Evolutionary conservation across 2,113 vertebrate species (phyloP), one percentile per base, ranked within the genome.

Genomic region (Gadus chalcogrammus): DNA sequence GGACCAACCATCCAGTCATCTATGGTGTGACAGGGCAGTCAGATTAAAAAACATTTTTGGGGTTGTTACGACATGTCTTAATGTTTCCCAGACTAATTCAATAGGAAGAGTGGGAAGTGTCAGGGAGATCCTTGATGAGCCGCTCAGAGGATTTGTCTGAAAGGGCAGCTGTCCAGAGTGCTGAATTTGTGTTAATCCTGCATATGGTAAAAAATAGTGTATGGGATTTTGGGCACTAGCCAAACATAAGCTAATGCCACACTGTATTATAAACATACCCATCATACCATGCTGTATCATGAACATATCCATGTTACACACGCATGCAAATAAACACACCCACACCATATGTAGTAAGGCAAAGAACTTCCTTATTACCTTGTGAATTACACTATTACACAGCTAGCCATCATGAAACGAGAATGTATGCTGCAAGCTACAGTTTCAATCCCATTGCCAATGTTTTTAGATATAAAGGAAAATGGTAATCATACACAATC

Each of bases 151-250:
- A 90, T 89, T 91, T 88, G 85, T 82, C 79, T 74, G 82, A 88
- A 89, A 88, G 88, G 86, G 87, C 87, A 91, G 88, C 87, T 90
- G 86, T 89, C 89, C 88, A 91, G 87, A 90, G 88, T 89, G 83
- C 87, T 89, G 89, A 91, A 90, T 88, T 87, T 84, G 83, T 88
- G 86, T 85, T 88, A 89, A 88, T 89, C 88, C 87, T 86, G 79
- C 85, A 90, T 88, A 91, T 87, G 87, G 84, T 89, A 84, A 86
- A 88, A 88, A 88, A 88, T 86, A 89, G 81, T 67, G 11, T 67
- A 71, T 70, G 81, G 84, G 84, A 84, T 85, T 87, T 88, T 78
- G 79, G 85, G 69, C 73, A 81, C 62, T 6, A 64, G 74, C 82
- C 81, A 87, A 84, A 69, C 83, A 83, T 83, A 84, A 86, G 68